A percentile compares a stretch with the other conserved stretches of the same genome.
Conservation (phyloP, 2,113 vertebrate genomes). For the Emydura subglobosa region DNA sequence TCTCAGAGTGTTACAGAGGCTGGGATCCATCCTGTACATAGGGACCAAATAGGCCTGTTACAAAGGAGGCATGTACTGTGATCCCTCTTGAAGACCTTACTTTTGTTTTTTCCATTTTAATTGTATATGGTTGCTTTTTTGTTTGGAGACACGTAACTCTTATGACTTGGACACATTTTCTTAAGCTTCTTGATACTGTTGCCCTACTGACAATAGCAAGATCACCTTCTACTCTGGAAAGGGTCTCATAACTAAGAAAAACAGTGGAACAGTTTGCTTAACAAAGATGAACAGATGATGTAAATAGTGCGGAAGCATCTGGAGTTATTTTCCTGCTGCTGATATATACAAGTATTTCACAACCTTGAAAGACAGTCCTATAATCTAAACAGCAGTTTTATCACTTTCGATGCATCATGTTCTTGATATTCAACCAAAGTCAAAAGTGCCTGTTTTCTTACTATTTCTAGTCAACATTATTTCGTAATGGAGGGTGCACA, state of each 20-base stretch:
- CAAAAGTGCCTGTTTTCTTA: background rate
- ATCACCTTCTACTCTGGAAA: conserved; percentile 18
- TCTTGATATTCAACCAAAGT: conserved; percentile 21
- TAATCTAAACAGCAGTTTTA: conserved; percentile 24
- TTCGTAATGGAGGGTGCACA: background rate
- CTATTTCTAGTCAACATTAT: background rate
- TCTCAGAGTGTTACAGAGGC: background rate
- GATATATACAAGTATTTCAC: conserved; percentile 32
- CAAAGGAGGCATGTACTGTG: background rate
- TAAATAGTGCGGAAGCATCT: conserved; percentile 16
- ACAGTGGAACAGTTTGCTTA: background rate
- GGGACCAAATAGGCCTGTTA: background rate
- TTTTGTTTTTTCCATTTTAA: background rate
- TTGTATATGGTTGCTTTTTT: background rate
- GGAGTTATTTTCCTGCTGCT: conserved; percentile 22
- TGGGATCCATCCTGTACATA: background rate
- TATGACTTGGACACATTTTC: background rate
- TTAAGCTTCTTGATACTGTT: background rate
- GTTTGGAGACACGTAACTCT: background rate
- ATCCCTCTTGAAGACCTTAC: background rate
- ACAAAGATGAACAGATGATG: background rate
- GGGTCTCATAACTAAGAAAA: conserved; percentile 1
- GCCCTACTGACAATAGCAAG: background rate
- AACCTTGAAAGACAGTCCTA: conserved; percentile 10
- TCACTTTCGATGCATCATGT: conserved; percentile 3